A percentile compares a stretch with the other conserved stretches of the same genome.
Evolutionary conservation across 2,113 vertebrate genomes (phyloP).

Genomic region (Sinocyclocheilus maitianheensis): DNA sequence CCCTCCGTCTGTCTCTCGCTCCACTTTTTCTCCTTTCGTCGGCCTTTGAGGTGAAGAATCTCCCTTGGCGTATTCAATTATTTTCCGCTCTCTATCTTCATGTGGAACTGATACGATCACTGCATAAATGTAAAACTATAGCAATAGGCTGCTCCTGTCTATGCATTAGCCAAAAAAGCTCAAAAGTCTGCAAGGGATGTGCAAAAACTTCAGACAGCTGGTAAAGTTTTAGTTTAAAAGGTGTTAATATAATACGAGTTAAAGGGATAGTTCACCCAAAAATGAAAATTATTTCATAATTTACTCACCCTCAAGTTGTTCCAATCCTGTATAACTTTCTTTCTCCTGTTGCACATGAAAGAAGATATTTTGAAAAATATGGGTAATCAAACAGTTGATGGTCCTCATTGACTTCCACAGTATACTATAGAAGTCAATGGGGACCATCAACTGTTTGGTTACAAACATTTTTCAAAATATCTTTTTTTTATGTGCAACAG

Average conservation of each 20-base stretch:
- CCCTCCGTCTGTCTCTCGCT: conserved; percentile 21
- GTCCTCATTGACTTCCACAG: too few species aligned
- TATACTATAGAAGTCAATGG: too few species aligned
- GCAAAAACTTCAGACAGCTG: neutral
- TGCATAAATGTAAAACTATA: conserved; percentile 15
- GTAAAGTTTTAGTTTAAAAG: neutral
- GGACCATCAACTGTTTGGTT: too few species aligned
- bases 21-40: conserved; percentile 14
- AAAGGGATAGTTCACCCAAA: too few species aligned
- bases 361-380: too few species aligned
- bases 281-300: too few species aligned
- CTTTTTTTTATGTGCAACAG: too few species aligned
- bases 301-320: too few species aligned
- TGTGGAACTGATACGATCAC: conserved; percentile 19
- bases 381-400: too few species aligned
- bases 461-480: too few species aligned
- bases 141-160: conserved; percentile 4
- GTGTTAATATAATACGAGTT: neutral
- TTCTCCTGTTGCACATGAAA: too few species aligned
- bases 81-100: conserved; percentile 28
- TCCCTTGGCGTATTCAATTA: conserved; percentile 20
- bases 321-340: too few species aligned
- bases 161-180: neutral
- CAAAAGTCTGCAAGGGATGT: neutral
- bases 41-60: conserved; percentile 38